phyloP scores from a whole-genome alignment of 30 jellyfish, hydroid and myxozoan genomes.

The Aurelia aurita region DNA sequence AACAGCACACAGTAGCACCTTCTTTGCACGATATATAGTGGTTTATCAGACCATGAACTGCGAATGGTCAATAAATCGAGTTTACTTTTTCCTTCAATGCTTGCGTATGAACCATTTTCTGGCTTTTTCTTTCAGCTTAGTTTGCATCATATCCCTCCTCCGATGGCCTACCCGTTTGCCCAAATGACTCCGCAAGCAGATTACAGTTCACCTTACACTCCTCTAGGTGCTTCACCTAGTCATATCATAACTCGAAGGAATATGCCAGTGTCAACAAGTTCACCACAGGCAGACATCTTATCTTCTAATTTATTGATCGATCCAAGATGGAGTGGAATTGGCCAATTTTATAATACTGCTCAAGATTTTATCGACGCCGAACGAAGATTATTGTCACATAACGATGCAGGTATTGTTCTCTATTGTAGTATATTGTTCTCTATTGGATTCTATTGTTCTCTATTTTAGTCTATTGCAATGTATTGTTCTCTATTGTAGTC shows the following conservation, averaged over 20 bases:
- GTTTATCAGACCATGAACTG: no score
- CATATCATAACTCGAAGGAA: slow-evolving; percentile 82
- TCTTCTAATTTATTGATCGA: slow-evolving; percentile 75
- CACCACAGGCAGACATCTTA: slow-evolving; percentile 56
- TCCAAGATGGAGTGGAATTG: slow-evolving; percentile 88
- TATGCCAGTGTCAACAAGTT: slow-evolving; percentile 72
- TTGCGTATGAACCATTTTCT: no score
- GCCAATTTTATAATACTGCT: slow-evolving; percentile 74
- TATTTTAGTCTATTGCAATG: no score
- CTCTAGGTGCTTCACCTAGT: slow-evolving; percentile 63
- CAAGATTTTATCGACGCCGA: slow-evolving; percentile 79
- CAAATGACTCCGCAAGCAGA: slow-evolving; percentile 79
- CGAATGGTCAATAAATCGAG: no score
- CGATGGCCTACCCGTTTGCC: slow-evolving; percentile 35
- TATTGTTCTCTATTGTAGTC: no score
- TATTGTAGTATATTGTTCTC: no score
- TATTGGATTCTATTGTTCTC: no score
- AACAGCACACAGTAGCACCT: no score
- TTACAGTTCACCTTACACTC: slow-evolving; percentile 67
- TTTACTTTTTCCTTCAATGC: no score
- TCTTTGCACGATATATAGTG: no score
- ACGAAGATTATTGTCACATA: slow-evolving; percentile 42
- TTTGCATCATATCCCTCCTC: background rate
- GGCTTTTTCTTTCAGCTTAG: slow-evolving; percentile 1
- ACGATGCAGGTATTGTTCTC: slow-evolving; percentile 79